Percentiles rank a stretch among this genome's conserved stretches.
phyloP scores from a whole-genome alignment of 2,797 vertebrate genomes.

The Poeciliopsis presidionis region DNA sequence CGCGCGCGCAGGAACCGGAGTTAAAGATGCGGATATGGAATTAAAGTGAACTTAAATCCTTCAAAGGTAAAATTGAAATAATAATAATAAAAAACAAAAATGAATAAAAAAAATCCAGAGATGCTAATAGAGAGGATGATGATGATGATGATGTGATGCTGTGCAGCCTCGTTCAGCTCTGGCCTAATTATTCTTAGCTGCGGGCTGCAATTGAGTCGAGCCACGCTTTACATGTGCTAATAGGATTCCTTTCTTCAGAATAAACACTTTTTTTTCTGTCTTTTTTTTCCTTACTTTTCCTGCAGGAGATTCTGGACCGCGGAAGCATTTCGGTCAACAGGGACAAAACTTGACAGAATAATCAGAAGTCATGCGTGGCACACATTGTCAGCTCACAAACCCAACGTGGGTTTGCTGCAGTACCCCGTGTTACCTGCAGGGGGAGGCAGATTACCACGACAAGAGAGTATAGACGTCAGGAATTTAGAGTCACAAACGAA shows the following conservation, averaged over 20 bases:
- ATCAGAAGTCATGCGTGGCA: slow-evolving; percentile 32
- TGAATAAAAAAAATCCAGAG: slow-evolving; percentile 12
- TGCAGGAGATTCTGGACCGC: slow-evolving; percentile 26
- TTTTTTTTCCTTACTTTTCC: slow-evolving; percentile 29
- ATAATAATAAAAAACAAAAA: too few species aligned
- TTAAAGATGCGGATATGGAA: slow-evolving; percentile 65
- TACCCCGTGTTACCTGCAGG: slow-evolving; percentile 39
- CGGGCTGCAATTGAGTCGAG: slow-evolving; percentile 45
- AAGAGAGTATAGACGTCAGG: slow-evolving; percentile 28
- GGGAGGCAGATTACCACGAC: slow-evolving; percentile 64
- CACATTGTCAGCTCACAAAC: slow-evolving; percentile 29
- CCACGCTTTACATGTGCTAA: slow-evolving; percentile 63
- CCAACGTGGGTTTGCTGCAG: slow-evolving; percentile 37
- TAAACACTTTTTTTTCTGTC: slow-evolving; percentile 37
- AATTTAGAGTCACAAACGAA: slow-evolving; percentile 1
- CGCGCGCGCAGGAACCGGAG: slow-evolving; percentile 36
- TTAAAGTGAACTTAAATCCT: slow-evolving; percentile 62
- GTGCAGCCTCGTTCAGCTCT: slow-evolving; percentile 53
- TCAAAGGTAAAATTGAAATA: slow-evolving; percentile 8
- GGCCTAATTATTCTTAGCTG: slow-evolving; percentile 65
- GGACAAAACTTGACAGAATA: slow-evolving; percentile 16
- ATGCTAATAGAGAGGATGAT: slow-evolving; percentile 52
- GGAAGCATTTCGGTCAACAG: slow-evolving; percentile 28
- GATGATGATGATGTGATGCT: slow-evolving; percentile 45
- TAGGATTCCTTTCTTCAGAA: slow-evolving; percentile 69